These are phyloP conservation scores for Silurus lanzhouensis DNA, from an alignment of 2,797 vertebrate species.

Conservation along the genomic window DNA sequence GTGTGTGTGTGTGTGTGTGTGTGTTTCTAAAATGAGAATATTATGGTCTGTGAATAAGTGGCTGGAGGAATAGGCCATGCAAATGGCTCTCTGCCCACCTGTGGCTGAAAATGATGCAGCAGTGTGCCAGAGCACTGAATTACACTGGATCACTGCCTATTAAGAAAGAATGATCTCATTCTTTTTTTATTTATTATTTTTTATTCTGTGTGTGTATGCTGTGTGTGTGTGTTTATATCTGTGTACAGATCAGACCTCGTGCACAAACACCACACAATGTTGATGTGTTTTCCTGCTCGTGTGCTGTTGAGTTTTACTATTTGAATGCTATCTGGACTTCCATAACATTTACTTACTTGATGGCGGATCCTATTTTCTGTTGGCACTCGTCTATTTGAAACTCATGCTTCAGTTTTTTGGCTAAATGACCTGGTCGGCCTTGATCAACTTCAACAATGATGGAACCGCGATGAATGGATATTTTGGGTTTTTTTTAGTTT, in stretches of 20 bases:
- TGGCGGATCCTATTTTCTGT: neutral
- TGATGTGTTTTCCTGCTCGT: neutral
- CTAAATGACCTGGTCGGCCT: neutral
- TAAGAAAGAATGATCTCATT: conserved; percentile 16
- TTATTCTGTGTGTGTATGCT: neutral
- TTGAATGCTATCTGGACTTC: neutral
- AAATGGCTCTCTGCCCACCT: conserved; percentile 39
- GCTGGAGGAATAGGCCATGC: conserved; percentile 39
- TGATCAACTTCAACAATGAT: no score
- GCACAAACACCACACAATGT: neutral
- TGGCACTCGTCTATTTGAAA: neutral
- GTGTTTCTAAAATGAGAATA: conserved; percentile 27
- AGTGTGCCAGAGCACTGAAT: conserved; percentile 12
- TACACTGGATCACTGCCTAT: conserved; percentile 20
- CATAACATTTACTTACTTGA: neutral
- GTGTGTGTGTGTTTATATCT: conserved; percentile 11
- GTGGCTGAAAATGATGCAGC: conserved; percentile 20
- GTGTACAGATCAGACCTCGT: neutral
- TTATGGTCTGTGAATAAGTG: conserved; percentile 25
- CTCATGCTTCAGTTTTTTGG: neutral
- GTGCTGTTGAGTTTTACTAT: neutral
- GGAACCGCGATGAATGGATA: no score
- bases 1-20: neutral
- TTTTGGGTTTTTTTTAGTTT: no score
- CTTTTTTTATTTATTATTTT: neutral